Evolutionary conservation across 2,113 vertebrate species (phyloP), one percentile per base, ranked within the genome.

Genomic region (Mormoops blainvillei): DNA sequence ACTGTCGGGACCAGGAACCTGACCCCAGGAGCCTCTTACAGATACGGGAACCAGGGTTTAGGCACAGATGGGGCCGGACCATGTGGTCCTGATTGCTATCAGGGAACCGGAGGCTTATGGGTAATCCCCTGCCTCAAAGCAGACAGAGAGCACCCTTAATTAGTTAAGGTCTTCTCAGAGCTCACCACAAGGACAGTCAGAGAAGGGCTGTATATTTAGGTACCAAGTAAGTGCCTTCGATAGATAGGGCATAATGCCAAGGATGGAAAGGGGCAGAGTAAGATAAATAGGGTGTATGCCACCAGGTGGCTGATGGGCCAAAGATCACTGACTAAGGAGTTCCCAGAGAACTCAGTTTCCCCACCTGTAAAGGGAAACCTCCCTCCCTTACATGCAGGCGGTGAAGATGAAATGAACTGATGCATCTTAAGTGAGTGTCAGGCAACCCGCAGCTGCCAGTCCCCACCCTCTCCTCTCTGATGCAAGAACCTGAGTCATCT

Each of bases 81-180:
- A 87, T 80, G 73, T 94, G 93, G 94, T 77, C 52, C 76, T 81
- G 96, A 94, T 96, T 54, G 68, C 18, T 95, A 95, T 96, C 95
- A 85, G 91, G 41, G 88, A 87, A 38, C 58, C 41, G 41, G 91
- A 92, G 85, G 88, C 91, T 97, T 92, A 71, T 12, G 52, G 58
- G 41, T 96, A 94, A 97, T 95, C 85, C 91, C 77, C 45, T 38
- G 91, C 31, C 85, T 97, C 65, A 88, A 80, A 95, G 85, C 88
- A 96, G 58, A 71, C 50, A 83, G 91, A 85, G 33, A 80, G 11
- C n/a, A 48, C 70, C 68, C 76, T 87, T 92, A 45, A 67, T 92
- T 74, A 94, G 67, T 70, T 78, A 48, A 83, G 77, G 83, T 80
- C 74, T 74, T 77, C 2, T 18, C n/a, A 28, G 68, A 43, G 41